Conservation (phyloP, 1,140 invertebrate species). For the Drepana arcuata region DNA sequence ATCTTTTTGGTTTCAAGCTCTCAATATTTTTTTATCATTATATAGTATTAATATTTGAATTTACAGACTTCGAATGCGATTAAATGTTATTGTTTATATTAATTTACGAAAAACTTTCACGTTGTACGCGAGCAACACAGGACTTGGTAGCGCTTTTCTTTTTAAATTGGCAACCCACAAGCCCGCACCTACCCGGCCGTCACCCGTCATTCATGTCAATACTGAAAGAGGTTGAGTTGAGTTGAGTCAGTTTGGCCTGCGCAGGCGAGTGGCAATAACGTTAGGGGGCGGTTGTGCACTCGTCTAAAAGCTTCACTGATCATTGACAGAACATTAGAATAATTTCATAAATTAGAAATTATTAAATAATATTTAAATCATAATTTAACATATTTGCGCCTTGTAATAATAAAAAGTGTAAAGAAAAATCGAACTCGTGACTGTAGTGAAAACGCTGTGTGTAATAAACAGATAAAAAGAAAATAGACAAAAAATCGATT, state of each 20-base stretch:
- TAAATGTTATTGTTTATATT: too few species aligned
- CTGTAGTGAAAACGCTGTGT: not conserved
- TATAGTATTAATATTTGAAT: too few species aligned
- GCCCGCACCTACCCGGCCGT: conserved; percentile 19
- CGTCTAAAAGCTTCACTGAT: conserved; percentile 27
- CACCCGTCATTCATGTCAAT: conserved; percentile 30
- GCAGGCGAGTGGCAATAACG: conserved; percentile 35
- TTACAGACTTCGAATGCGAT: too few species aligned
- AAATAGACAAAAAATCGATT: conserved; percentile 48
- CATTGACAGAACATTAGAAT: conserved; percentile 38
- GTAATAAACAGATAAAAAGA: conserved; percentile 16
- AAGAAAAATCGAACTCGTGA: conserved; percentile 10
- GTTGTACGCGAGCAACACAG: too few species aligned
- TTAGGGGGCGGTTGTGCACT: conserved; percentile 32
- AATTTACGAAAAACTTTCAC: too few species aligned
- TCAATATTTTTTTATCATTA: too few species aligned
- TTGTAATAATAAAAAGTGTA: conserved; percentile 24
- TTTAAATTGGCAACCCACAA: conserved; percentile 20
- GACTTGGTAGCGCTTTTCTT: conserved; percentile 19
- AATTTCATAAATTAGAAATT: conserved; percentile 39
- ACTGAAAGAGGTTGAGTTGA: too few species aligned
- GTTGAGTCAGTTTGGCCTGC: conserved; percentile 40
- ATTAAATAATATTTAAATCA: conserved; percentile 32
- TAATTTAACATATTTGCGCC: conserved; percentile 25
- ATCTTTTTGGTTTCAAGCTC: too few species aligned